Evolutionary conservation across 2,888 invertebrate genomes (phyloP), one percentile per base, ranked within the genome.

Genomic region (Oscheius sp.): DNA sequence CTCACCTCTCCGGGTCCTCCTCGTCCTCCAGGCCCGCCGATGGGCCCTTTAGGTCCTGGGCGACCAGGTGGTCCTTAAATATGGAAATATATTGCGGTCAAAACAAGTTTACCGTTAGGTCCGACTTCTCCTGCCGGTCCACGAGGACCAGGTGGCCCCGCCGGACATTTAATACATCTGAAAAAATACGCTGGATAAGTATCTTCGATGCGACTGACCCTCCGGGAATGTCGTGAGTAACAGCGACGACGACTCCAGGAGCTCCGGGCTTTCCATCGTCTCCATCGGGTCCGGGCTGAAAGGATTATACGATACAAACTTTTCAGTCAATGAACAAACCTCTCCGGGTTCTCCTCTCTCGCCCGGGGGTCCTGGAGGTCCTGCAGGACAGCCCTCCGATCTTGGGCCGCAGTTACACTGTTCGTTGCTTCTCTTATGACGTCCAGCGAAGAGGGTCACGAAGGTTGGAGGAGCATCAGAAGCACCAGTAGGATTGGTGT

Each of bases 351-450:
- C 45, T 45, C 45, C 45, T 16, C 16, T 45, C 16, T 45, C 75
- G 80, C 83, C 83, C 3, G 66, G 66, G 46, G 79, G 72, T 75
- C 83, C 83, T 64, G 82, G 84, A 59, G 84, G 84, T 69, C 84
- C 84, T 55, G 82, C 80, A 74, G 84, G 84, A 73, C 84, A 84
- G n/a, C 75, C 81, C 16, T 74, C 76, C 29, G 77, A 77, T 52
- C 77, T 74, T 41, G 81, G 78, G 66, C 84, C 84, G 70, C 84
- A 84, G 76, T 82, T 82, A 72, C 84, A 84, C 58, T 80, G 79
- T 18, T 77, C 80, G 52, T 72, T 75, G 69, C 77, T 77, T 75
- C 84, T 78, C 68, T 82, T 78, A 23, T 69, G 49, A 53, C 81
- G 78, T 23, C 83, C 83, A 21, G 61, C 61, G 76, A 83, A 79